Conservation (phyloP, 2,888 invertebrate species). For the Melieria picta region DNA sequence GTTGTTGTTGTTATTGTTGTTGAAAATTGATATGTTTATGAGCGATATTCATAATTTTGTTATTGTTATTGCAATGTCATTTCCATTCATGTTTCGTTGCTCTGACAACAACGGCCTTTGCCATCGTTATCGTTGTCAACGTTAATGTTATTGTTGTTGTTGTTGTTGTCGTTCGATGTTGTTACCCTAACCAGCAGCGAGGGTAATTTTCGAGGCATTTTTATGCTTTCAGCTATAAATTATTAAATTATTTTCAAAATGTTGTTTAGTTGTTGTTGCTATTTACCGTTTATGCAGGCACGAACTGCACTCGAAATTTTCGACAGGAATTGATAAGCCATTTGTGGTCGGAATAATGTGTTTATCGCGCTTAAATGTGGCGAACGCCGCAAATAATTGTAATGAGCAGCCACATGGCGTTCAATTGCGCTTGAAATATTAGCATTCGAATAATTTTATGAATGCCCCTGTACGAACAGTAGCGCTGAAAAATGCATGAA, state of each 20-base stretch:
- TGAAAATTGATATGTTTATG: slow-evolving; percentile 22
- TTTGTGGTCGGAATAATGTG: background rate
- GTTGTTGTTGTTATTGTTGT: slow-evolving; percentile 1
- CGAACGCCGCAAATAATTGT: too few species aligned
- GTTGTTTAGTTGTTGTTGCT: background rate
- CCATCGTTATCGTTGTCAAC: background rate
- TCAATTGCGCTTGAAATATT: too few species aligned
- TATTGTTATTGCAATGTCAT: slow-evolving; percentile 10
- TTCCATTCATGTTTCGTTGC: too few species aligned
- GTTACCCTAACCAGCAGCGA: background rate
- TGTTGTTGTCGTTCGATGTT: background rate
- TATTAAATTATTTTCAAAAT: background rate
- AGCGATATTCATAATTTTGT: slow-evolving; percentile 15
- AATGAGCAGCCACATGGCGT: too few species aligned
- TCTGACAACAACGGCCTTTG: too few species aligned
- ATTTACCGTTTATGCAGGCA: background rate
- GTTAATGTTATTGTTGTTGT: background rate
- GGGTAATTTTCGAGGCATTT: too few species aligned
- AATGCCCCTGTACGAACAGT: too few species aligned
- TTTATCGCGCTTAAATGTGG: too few species aligned
- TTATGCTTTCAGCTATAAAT: background rate
- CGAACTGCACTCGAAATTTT: background rate
- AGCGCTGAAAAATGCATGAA: too few species aligned
- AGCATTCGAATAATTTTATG: too few species aligned
- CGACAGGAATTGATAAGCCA: background rate